Conservation (phyloP, 2,888 invertebrate species). For the Macrosoma leucophasiata region DNA sequence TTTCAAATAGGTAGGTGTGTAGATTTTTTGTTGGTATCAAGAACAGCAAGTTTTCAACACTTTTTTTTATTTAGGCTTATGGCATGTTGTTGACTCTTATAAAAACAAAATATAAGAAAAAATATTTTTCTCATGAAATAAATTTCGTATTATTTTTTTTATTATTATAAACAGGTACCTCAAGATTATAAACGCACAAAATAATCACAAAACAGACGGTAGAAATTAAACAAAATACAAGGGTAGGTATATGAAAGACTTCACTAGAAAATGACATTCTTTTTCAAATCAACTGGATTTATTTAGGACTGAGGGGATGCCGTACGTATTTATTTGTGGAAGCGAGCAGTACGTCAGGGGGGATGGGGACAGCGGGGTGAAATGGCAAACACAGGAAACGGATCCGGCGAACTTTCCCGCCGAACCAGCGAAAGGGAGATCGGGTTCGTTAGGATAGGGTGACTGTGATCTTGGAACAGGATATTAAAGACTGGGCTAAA, state of each 20-base stretch:
- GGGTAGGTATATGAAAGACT: slow-evolving; percentile 15
- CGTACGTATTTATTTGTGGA: slow-evolving; percentile 58
- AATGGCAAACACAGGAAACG: slow-evolving; percentile 70
- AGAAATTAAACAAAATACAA: slow-evolving; percentile 3
- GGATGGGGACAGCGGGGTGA: slow-evolving; percentile 34
- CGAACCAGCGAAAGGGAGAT: slow-evolving; percentile 54
- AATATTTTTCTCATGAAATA: neutral
- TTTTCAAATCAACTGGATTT: slow-evolving; percentile 53
- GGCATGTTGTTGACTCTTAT: neutral
- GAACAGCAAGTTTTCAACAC: slow-evolving; percentile 5
- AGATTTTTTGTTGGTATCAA: slow-evolving; percentile 1
- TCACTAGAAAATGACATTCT: slow-evolving; percentile 34
- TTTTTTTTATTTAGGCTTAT: slow-evolving; percentile 5
- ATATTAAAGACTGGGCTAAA: too few species aligned
- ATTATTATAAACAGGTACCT: slow-evolving; percentile 1
- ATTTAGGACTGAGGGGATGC: slow-evolving; percentile 44
- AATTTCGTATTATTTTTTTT: neutral
- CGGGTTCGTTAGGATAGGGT: slow-evolving; percentile 44
- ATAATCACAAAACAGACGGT: neutral
- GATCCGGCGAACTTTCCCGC: slow-evolving; percentile 62
- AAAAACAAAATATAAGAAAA: neutral
- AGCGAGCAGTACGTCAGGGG: slow-evolving; percentile 42
- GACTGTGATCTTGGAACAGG: too few species aligned
- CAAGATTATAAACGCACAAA: neutral
- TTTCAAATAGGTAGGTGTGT: neutral